Base-by-base conservation (phyloP, 2,797 vertebrate genomes). In the Sus cebifrons region DNA sequence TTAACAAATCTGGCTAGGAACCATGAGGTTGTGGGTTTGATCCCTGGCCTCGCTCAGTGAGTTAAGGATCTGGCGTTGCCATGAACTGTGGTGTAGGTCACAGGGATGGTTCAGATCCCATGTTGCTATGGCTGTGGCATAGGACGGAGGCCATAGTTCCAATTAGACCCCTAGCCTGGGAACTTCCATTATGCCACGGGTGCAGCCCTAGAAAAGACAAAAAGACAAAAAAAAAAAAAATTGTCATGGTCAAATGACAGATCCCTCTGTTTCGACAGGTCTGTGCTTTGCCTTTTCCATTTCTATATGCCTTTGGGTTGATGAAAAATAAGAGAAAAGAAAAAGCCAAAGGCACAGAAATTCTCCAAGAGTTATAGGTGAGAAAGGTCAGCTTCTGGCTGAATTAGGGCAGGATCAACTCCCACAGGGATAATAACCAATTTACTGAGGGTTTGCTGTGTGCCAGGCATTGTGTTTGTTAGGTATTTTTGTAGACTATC, bases 281-380 rank as follows among this genome's bases (percentile, higher is more conserved):
- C n/a, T 91, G 4, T 73, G 12, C 18, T 94, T 77, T 89, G n/a
- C 32, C 65, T 67, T 96, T 85, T 90, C 25, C 32, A 62, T 73
- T 77, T 75, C 32, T 7, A 27, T 44, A 95, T 75, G 32, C 12
- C 14, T 86, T 82, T 29, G 36, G 4, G 40, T 40, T 73, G 54
- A 86, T 94, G 44, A 94, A 96, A 92, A 89, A 81, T 29, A 49
- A 89, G 40, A 68, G 20, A 15, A 14, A 91, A 73, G 88, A 68
- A 17, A 18, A 86, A 73, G 32, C 15, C 62, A 71, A 79, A 84
- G 27, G 75, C 86, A 92, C 2, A 83, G 12, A 71, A 86, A 87
- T 85, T 6, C 15, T 86, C 32, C 1, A 36, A 71, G 29, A 58
- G 4, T 65, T 62, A 6, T 3, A 44, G 52, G 29, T 54, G 58